These are phyloP conservation scores for Spilosoma lubricipeda DNA, from an alignment of 2,888 invertebrate genomes.

Conservation along the genomic window DNA sequence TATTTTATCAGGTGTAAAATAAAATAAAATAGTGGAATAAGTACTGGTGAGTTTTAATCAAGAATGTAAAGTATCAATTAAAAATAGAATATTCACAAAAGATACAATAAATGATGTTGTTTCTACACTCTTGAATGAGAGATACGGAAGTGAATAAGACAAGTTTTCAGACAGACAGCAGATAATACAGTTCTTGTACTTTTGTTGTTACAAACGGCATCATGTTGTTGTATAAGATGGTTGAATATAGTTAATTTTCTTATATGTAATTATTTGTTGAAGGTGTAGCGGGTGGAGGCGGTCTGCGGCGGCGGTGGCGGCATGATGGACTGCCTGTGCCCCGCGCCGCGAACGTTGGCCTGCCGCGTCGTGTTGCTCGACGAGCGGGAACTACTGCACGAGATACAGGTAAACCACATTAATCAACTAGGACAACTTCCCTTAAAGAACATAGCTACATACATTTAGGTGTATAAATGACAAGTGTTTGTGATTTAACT, in stretches of 20 bases:
- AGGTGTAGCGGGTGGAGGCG: slow-evolving; percentile 52
- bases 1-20: no score
- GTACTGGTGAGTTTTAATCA: no score
- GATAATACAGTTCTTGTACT: not conserved
- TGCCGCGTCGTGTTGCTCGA: slow-evolving; percentile 96
- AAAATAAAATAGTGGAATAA: no score
- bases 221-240: slow-evolving; percentile 16
- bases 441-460: not conserved
- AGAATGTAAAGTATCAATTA: not conserved
- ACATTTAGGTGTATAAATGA: not conserved
- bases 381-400: slow-evolving; percentile 95
- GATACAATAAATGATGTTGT: not conserved
- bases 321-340: slow-evolving; percentile 86
- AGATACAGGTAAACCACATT: slow-evolving; percentile 90
- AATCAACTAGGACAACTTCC: not conserved
- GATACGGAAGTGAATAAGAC: not conserved
- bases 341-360: slow-evolving; percentile 88
- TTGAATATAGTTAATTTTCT: slow-evolving; percentile 18
- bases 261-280: slow-evolving; percentile 43
- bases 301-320: slow-evolving; percentile 65
- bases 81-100: not conserved
- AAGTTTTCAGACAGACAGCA: not conserved
- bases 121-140: not conserved
- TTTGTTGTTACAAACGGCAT: slow-evolving; percentile 7
- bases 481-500: not conserved